These are phyloP conservation scores for Caranx melampygus DNA, from an alignment of 2,113 vertebrate genomes.

Conservation along the genomic window DNA sequence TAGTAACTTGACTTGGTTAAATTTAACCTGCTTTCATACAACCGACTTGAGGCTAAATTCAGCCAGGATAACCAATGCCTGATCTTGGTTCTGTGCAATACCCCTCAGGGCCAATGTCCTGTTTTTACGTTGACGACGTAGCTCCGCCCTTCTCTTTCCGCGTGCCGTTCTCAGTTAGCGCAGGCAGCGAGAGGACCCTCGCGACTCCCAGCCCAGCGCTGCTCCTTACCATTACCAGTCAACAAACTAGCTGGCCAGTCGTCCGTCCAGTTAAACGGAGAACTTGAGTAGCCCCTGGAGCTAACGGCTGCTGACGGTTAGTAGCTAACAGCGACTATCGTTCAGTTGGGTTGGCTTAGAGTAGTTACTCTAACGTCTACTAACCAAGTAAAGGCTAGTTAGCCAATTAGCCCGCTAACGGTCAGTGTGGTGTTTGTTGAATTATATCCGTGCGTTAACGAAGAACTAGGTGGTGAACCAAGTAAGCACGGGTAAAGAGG, in stretches of 20 bases:
- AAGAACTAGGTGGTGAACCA: background rate
- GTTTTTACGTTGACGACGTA: slow-evolving; percentile 57
- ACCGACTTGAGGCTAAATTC: too few relatives aligned
- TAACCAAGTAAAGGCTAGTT: background rate
- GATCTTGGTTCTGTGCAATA: too few relatives aligned
- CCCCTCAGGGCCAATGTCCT: background rate
- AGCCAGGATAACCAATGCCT: too few relatives aligned
- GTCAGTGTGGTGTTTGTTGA: too few relatives aligned
- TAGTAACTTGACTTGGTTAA: too few relatives aligned
- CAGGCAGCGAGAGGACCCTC: too few relatives aligned
- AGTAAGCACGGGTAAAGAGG: background rate
- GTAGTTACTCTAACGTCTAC: background rate
- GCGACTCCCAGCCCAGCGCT: too few relatives aligned
- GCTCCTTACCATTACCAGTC: background rate
- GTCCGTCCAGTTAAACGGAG: background rate
- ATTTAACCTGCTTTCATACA: too few relatives aligned
- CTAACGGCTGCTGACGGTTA: slow-evolving; percentile 39
- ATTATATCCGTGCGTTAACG: background rate
- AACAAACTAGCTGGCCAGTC: background rate
- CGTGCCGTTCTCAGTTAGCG: slow-evolving; percentile 35
- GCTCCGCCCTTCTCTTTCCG: slow-evolving; percentile 54
- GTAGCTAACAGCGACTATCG: background rate
- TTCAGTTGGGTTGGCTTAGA: too few relatives aligned
- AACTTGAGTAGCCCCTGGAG: background rate
- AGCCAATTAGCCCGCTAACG: slow-evolving; percentile 9